phyloP scores from a whole-genome alignment of 2,888 invertebrate species.

The Agrochola circellaris region DNA sequence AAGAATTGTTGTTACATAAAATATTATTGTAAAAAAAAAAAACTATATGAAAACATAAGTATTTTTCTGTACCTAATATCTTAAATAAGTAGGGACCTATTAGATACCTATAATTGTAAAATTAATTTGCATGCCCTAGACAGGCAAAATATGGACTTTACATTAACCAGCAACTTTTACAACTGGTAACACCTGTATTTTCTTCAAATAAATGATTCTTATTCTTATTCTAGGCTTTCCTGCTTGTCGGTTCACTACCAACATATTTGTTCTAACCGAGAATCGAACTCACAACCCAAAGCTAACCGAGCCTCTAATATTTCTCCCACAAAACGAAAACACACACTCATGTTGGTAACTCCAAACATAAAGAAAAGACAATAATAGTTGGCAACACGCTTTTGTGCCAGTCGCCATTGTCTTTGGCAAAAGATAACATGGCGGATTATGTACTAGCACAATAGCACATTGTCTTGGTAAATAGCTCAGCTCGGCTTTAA shows the following conservation, averaged over 20 bases:
- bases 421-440: conserved; percentile 59
- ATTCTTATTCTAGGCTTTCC: no score
- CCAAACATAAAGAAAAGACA: conserved; percentile 20
- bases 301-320: neutral
- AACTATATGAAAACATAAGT: no score
- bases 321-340: conserved; percentile 14
- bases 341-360: conserved; percentile 3
- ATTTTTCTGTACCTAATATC: no score
- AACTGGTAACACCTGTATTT: no score
- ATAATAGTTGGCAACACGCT: conserved; percentile 45
- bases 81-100: no score
- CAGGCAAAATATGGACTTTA: no score
- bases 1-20: no score
- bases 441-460: conserved; percentile 46
- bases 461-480: conserved; percentile 42
- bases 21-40: no score
- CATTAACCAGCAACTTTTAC: no score
- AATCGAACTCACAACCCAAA: neutral
- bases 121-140: no score
- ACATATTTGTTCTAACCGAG: neutral
- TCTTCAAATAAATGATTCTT: no score
- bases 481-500: conserved; percentile 25
- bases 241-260: neutral
- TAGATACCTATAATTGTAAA: no score
- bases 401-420: conserved; percentile 56